Conservation (phyloP, 2,797 vertebrate species). For the Cyclopterus lumpus region DNA sequence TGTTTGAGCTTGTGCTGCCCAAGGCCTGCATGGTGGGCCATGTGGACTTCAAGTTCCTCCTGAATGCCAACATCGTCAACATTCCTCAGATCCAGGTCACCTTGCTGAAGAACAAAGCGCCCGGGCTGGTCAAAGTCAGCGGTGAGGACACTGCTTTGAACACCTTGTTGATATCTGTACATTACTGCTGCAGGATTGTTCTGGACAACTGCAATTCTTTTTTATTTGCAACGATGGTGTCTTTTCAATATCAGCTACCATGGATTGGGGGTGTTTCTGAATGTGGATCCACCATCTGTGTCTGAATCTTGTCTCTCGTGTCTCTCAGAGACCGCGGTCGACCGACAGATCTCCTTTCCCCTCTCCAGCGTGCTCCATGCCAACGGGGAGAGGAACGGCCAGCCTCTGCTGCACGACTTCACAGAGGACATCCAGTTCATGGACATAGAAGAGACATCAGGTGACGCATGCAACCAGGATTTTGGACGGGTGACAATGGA, state of each 20-base stretch:
- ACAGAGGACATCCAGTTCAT: conserved; percentile 97
- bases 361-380: conserved; percentile 90
- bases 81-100: conserved; percentile 99
- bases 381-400: conserved; percentile 94
- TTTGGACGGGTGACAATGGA: too few relatives aligned
- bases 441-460: conserved; percentile 95
- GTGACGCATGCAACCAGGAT: conserved; percentile 64
- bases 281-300: neutral
- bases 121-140: conserved; percentile 95
- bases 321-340: conserved; percentile 91
- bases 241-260: neutral
- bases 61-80: conserved; percentile 96
- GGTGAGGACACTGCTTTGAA: conserved; percentile 84
- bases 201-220: neutral
- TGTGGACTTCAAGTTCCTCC: conserved; percentile 98
- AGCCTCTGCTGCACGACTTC: conserved; percentile 89
- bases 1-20: conserved; percentile 97
- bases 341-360: conserved; percentile 96
- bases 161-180: neutral
- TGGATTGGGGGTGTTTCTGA: neutral
- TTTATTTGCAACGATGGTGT: neutral
- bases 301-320: conserved; percentile 13
- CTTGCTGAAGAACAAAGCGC: conserved; percentile 97
- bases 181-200: neutral
- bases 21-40: conserved; percentile 99